Base-by-base conservation (phyloP, 2,797 vertebrate genomes). In the Alfaro cultratus region DNA sequence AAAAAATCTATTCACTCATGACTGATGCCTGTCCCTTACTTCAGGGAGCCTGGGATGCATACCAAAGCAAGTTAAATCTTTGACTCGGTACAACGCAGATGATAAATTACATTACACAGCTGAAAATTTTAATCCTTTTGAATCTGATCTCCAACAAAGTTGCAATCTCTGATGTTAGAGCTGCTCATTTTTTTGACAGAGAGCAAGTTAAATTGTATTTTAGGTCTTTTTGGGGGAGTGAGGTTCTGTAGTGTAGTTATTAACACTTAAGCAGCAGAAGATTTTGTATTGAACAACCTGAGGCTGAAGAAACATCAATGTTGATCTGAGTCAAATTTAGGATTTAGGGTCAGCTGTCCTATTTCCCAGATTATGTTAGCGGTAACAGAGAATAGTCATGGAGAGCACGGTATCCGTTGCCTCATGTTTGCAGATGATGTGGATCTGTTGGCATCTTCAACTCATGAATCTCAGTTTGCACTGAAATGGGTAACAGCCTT, bases 21-120 rank as follows among this genome's bases (percentile, higher is more conserved):
- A 91, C 72, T 62, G 73, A 88, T 88, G 81, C 46, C 78, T 51
- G 15, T 71, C 68, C 78, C 71, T 85, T 75, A 60, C 75, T 72
- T 75, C 43, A 21, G 31, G 39, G 57, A 81, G 57, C 73, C 75
- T 11, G 60, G 86, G 81, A 86, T 82, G 77, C 85, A 87, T 87
- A 83, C 46, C 75, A 68, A 76, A 73, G 89, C 75, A 83, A 89
- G 77, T 47, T 74, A 87, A 80, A 79, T 68, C 18, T 49, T 29
- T 75, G 13, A 80, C 45, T 46, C 76, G 73, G 75, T 74, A 53
- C 57, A 57, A 73, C 45, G 67, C 1, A 31, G 13, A 34, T 1
- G 36, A 70, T 26, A 80, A 84, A 85, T 73, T 67, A 60, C 62
- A 74, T 53, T 67, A 45, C 55, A 75, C 60, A 76, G 29, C 53